Evolutionary conservation across 2,113 vertebrate genomes (phyloP), one percentile per base, ranked within the genome.

Genomic region (Pluvianellus socialis): DNA sequence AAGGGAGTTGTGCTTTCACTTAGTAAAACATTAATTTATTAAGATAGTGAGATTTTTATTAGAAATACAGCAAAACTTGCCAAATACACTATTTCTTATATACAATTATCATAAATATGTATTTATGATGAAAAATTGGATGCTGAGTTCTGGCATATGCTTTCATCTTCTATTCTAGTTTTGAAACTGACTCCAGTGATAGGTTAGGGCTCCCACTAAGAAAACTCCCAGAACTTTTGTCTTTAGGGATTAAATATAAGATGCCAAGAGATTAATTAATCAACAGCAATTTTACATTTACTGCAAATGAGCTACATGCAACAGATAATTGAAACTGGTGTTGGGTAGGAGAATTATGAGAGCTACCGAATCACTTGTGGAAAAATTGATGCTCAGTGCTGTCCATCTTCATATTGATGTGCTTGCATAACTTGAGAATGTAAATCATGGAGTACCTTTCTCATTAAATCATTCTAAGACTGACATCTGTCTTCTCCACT

Each of bases 21-120:
- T 96, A 88, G 47, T 88, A 96, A 97, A 90, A 66, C 47, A 93
- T 81, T 96, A 94, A 96, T 90, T 95, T 96, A 96, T 87, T 96
- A 93, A 88, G 79, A 72, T 79, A 94, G 77, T 62, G 27, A 79
- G 61, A 22, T 95, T 81, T 94, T 94, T 94, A 96, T 96, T 96
- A 96, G 92, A 96, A 94, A 90, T 61, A 50, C 42, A 97, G 47
- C 10, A 93, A 83, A 89, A 18, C 77, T 91, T 93, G 75, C 81
- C 59, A 82, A 93, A 74, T 90, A 32, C 7, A 50, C 32, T 11
- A n/a, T 92, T 86, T 91, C 66, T 66, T 56, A 33, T 70, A 40
- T 40, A 26, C 19, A 77, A 22, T 53, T 88, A 85, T 65, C 49
- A 79, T 61, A 71, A 88, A 67, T 79, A 52, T 6, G 17, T 70